Evolutionary conservation across 2,113 vertebrate species (phyloP), one percentile per base, ranked within the genome.

Genomic region (Pangasianodon gigas): DNA sequence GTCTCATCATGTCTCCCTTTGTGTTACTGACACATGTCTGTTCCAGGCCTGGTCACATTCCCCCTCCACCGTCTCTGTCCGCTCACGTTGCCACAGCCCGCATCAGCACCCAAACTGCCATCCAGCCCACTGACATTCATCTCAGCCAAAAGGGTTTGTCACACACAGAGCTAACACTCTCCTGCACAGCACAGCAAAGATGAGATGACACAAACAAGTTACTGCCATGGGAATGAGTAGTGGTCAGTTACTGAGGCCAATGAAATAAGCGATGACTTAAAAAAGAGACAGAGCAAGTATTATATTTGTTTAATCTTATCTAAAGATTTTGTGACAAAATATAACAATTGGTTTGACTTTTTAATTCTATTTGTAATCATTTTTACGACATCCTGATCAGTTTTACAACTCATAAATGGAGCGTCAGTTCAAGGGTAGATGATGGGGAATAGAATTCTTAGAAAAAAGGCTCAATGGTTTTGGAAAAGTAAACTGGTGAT

Each of bases 21-120:
- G 90, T 91, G 88, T 93, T 87, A 93, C 92, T 96, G 95, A 95
- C 93, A 95, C 90, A 41, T 85, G 94, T 95, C 95, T 93, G 89
- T 93, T 92, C 90, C 75, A 84, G 92, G 90, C 81, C 71, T 14
- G 67, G 71, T 69, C 60, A 86, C 89, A 89, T 92, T 92, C 24
- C 81, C 77, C 88, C 92, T 93, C 41, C 84, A 93, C 92, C 94
- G 91, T 92, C 94, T 94, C 93, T 94, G 94, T 96, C 95, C 86
- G 75, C 90, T 93, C 90, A 58, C n/a, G 91, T 94, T 91, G 93
- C 60, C 92, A 60, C 85, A 52, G 32, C 79, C 84, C 91, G 90
- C 91, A 85, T 95, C 94, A 94, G 83, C 90, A 92, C 91, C 93
- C 85, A 37, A 84, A 60, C 83, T 67, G 85, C 32, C 74, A 54